Conservation (phyloP, 2,888 invertebrate species). For the Dicycla oo region DNA sequence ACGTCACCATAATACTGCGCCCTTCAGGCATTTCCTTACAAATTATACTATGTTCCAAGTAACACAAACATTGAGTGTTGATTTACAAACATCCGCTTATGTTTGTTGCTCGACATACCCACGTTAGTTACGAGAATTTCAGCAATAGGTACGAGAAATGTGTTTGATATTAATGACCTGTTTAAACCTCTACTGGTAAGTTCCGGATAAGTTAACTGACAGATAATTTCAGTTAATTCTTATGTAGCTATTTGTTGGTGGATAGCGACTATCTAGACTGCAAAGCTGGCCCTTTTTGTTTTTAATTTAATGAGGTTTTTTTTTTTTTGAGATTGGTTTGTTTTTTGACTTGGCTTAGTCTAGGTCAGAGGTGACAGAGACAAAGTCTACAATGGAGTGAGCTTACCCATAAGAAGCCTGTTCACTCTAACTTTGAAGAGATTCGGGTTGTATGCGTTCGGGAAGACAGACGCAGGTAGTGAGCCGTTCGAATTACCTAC, state of each 20-base stretch:
- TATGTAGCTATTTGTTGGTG: neutral
- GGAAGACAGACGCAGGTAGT: too few relatives aligned
- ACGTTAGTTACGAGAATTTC: conserved; percentile 23
- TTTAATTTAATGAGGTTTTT: too few relatives aligned
- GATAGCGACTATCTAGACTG: too few relatives aligned
- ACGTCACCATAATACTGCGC: conserved; percentile 11
- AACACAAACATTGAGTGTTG: conserved; percentile 48
- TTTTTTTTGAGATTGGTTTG: too few relatives aligned
- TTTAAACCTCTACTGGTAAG: neutral
- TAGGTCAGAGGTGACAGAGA: too few relatives aligned
- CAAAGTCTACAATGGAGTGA: too few relatives aligned
- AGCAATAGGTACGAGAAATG: conserved; percentile 1
- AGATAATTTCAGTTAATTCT: neutral
- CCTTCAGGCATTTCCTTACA: conserved; percentile 36
- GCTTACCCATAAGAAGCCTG: too few relatives aligned
- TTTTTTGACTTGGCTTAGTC: too few relatives aligned
- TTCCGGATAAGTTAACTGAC: neutral
- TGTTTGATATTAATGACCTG: conserved; percentile 10
- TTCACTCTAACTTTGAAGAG: too few relatives aligned
- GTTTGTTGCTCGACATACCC: conserved; percentile 6
- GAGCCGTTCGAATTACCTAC: too few relatives aligned
- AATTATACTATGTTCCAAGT: conserved; percentile 46
- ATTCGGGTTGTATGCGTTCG: too few relatives aligned
- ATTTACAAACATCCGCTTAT: conserved; percentile 36
- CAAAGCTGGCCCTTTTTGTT: too few relatives aligned